Base-by-base conservation (phyloP, 2,113 vertebrate genomes). In the Cyphomyrus plagiostoma region DNA sequence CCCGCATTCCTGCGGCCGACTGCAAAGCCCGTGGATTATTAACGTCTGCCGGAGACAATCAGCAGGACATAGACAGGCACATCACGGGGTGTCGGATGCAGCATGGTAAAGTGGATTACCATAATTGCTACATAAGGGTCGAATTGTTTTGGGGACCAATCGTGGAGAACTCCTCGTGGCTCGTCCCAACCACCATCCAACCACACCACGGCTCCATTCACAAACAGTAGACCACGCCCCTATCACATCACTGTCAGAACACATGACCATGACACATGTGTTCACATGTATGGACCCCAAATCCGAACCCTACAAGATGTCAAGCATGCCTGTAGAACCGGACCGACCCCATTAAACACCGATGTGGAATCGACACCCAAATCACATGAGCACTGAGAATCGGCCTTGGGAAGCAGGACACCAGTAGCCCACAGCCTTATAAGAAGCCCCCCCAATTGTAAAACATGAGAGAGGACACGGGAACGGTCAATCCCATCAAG, bases 1-100 rank as follows among this genome's bases (percentile, higher is more conserved):
- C 26, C 86, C 56, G 30, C 52, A 77, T 83, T 52, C 87, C 87
- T 46, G 82, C 39, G n/a, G 62, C 82, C n/a, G 53, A n/a, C 88
- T 90, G 88, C 82, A 74, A 86, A 90, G 89, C 88, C 88, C 53
- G 5, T 46, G 82, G 56, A 90, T 89, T 89, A 82, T 86, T 48
- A 90, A 86, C 70, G 89, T 92, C 92, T 90, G 50, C 45, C 74
- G 89, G 39, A 89, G 30, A 66, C 52, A 88, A 88, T 91, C 80
- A 77, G 62, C 83, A 87, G 56, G 83, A 89, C 88, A 30, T 85
- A n/a, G 77, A 89, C 88, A 88, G 19, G 87, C 52, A 39, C 23
- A 42, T 45, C 66, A 48, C 48, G 50, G 62, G 66, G 53, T 23
- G 42, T 53, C n/a, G 74, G 89, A 90, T 56, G 90, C 26, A 26